These are phyloP conservation scores for Heteropelma amictum DNA, from an alignment of 2,888 invertebrate genomes.

Conservation along the genomic window DNA sequence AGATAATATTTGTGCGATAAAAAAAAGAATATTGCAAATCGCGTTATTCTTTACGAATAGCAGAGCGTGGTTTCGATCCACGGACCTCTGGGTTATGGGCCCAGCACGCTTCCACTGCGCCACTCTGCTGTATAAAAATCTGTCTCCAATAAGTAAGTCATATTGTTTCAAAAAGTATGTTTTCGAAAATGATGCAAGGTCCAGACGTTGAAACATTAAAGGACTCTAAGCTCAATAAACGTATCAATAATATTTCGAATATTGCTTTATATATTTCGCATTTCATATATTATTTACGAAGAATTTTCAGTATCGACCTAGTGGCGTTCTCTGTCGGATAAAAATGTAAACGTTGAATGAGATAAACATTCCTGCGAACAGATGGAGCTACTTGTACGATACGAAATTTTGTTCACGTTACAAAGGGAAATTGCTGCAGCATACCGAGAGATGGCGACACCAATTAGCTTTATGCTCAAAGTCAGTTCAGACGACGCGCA, in stretches of 20 bases:
- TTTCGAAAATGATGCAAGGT: neutral
- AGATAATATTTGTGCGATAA: neutral
- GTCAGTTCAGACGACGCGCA: neutral
- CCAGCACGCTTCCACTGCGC: slow-evolving; percentile 79
- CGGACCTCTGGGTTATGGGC: slow-evolving; percentile 79
- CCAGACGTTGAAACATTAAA: neutral
- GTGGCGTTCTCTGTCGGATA: neutral
- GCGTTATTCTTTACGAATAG: slow-evolving; percentile 47
- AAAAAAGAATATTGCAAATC: neutral
- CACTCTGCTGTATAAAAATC: slow-evolving; percentile 74
- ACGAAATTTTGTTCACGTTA: too few species aligned
- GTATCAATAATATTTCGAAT: neutral
- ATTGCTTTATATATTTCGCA: too few species aligned
- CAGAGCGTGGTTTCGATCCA: slow-evolving; percentile 73
- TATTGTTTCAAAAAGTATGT: neutral
- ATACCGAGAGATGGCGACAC: slow-evolving; percentile 33
- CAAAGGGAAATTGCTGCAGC: too few species aligned
- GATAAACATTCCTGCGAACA: neutral
- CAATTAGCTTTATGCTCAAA: neutral
- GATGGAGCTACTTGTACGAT: neutral
- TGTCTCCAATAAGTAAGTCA: neutral
- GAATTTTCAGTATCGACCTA: too few species aligned
- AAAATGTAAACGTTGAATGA: neutral
- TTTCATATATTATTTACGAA: too few species aligned
- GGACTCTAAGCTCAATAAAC: too few species aligned